Conservation (phyloP, 2,888 invertebrate species). For the Zelleria hepariella region DNA sequence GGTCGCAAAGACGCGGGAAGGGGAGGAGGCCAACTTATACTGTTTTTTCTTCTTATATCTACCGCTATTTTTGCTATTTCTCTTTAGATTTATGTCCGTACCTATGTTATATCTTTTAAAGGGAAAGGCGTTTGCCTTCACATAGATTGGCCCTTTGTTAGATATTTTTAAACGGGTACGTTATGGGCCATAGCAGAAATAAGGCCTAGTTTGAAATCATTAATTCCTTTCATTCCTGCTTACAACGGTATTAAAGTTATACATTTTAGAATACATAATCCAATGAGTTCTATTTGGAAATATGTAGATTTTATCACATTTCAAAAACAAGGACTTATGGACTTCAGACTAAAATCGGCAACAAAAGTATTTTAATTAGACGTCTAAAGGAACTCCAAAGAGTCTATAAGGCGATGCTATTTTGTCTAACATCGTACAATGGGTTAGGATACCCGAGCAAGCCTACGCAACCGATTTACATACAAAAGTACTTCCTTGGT, state of each 20-base stretch:
- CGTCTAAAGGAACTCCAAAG: constrained; percentile 18
- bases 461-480: constrained; percentile 67
- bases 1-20: constrained; percentile 14
- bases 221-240: too few species aligned
- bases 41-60: constrained; percentile 33
- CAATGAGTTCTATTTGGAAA: not conserved
- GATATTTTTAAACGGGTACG: constrained; percentile 13
- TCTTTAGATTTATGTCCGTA: constrained; percentile 65
- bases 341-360: not conserved
- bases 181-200: too few species aligned
- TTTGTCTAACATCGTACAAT: constrained; percentile 26
- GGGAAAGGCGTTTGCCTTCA: constrained; percentile 70
- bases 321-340: not conserved
- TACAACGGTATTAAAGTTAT: too few species aligned
- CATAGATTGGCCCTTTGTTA: constrained; percentile 44
- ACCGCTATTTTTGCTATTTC: constrained; percentile 71
- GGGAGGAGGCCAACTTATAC: constrained; percentile 24
- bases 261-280: too few species aligned
- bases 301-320: not conserved
- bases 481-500: constrained; percentile 64
- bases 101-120: constrained; percentile 21
- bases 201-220: too few species aligned
- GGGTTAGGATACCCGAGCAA: constrained; percentile 23
- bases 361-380: constrained; percentile 17
- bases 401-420: constrained; percentile 1